Evolutionary conservation across 2,113 vertebrate species (phyloP).

Genomic region (Myrmophylax atrothorax): DNA sequence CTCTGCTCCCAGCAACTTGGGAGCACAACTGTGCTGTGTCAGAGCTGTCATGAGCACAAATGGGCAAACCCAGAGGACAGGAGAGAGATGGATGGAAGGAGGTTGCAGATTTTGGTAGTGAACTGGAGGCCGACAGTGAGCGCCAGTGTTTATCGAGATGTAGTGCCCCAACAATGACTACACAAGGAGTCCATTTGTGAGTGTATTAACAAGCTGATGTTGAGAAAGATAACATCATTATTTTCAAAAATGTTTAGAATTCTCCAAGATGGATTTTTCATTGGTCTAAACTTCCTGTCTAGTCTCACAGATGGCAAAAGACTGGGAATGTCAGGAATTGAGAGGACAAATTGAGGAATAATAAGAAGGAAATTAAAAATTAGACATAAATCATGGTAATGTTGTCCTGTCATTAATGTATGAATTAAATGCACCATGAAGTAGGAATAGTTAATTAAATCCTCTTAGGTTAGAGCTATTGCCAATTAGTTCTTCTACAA

Average conservation of each 20-base stretch:
- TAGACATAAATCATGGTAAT: not conserved
- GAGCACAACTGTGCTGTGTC: accelerated
- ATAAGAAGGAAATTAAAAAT: not conserved
- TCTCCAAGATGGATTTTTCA: not conserved
- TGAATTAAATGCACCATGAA: not conserved
- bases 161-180: not conserved
- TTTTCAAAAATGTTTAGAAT: not conserved
- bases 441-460: not conserved
- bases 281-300: not conserved
- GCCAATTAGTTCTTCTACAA: not conserved
- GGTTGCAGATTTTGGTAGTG: not conserved
- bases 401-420: not conserved
- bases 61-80: not conserved
- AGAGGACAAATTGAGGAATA: not conserved
- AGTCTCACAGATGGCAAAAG: not conserved
- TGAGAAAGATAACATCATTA: not conserved
- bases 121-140: too few species aligned
- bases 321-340: not conserved
- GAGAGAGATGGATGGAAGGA: not conserved
- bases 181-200: not conserved
- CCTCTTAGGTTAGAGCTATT: not conserved
- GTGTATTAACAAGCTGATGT: not conserved
- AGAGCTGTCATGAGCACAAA: not conserved
- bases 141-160: not conserved
- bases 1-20: not conserved